Evolutionary conservation across 2,888 invertebrate genomes (phyloP).

Genomic region (Scrobipalpa atriplicella): DNA sequence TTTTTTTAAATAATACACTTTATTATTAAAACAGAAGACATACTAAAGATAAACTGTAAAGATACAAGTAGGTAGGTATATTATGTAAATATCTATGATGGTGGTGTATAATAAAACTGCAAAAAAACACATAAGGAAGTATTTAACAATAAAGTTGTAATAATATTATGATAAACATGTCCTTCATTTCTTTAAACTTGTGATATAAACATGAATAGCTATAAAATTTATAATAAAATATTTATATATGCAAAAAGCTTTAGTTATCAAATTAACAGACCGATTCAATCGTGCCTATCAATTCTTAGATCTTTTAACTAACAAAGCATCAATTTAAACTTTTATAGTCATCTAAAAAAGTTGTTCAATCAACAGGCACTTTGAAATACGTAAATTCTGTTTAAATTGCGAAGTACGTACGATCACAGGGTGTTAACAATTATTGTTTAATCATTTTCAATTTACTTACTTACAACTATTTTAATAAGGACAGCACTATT

Average conservation of each 20-base stretch:
- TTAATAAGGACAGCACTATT: too few relatives aligned
- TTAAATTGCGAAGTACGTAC: neutral
- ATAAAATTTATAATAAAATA: neutral
- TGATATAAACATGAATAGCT: constrained; percentile 10
- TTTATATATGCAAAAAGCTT: constrained; percentile 1
- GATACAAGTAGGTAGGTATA: too few relatives aligned
- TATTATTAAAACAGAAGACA: too few relatives aligned
- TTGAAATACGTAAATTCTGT: neutral
- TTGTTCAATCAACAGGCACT: constrained; percentile 4
- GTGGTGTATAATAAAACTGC: too few relatives aligned
- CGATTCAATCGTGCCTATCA: constrained; percentile 10
- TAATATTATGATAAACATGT: neutral
- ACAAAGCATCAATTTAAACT: neutral
- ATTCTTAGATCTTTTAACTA: constrained; percentile 16
- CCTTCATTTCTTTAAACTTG: neutral
- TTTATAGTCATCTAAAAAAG: constrained; percentile 16
- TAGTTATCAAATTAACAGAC: neutral
- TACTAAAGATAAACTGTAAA: too few relatives aligned
- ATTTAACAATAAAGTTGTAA: neutral
- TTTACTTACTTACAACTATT: too few relatives aligned
- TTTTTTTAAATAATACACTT: too few relatives aligned
- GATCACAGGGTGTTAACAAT: neutral
- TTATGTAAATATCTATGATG: too few relatives aligned
- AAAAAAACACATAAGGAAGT: too few relatives aligned
- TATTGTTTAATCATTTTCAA: neutral